phyloP scores from a whole-genome alignment of 2,888 invertebrate species.

The Lycocerus yunnanus region DNA sequence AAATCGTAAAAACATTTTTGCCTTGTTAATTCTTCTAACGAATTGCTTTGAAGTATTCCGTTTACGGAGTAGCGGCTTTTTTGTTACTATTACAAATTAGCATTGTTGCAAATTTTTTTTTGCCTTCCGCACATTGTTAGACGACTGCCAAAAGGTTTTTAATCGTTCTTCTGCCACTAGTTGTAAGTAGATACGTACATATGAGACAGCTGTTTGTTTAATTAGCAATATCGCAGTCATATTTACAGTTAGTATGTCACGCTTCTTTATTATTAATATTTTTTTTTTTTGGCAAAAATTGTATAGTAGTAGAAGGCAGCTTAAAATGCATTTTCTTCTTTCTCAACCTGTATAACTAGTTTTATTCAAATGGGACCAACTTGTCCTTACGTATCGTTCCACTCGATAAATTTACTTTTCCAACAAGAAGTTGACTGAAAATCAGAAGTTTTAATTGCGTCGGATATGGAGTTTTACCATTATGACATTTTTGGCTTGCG shows the following conservation, averaged over 20 bases:
- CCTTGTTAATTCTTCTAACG: background rate
- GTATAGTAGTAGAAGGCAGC: background rate
- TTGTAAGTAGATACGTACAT: background rate
- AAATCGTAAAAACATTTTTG: background rate
- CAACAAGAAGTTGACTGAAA: background rate
- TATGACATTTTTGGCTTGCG: background rate
- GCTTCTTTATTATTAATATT: background rate
- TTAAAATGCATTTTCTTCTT: background rate
- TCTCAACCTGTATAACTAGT: background rate
- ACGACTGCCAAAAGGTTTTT: background rate
- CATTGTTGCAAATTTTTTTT: background rate
- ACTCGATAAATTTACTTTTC: background rate
- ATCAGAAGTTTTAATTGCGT: background rate
- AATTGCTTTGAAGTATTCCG: background rate
- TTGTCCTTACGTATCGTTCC: background rate
- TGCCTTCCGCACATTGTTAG: background rate
- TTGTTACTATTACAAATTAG: background rate
- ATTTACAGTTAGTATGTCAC: background rate
- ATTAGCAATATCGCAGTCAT: background rate
- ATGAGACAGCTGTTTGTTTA: background rate
- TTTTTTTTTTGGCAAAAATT: background rate
- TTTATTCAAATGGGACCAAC: background rate
- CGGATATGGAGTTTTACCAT: background rate
- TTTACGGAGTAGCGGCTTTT: background rate
- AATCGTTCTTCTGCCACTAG: background rate